Evolutionary conservation across 2,797 vertebrate species (phyloP).

Genomic region (Sorex maritimensis): DNA sequence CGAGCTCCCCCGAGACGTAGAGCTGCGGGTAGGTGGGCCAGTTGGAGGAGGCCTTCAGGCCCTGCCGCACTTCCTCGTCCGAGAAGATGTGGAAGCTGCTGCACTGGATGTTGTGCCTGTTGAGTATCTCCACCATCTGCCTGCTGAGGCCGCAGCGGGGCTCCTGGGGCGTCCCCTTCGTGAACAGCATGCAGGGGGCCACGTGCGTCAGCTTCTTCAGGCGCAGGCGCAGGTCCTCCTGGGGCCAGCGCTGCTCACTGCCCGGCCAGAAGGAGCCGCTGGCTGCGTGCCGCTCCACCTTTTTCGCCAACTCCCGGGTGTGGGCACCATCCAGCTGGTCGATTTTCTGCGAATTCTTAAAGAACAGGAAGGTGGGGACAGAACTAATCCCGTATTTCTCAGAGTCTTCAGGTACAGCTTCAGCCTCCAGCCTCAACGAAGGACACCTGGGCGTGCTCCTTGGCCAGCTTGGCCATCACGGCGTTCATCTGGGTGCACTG

Average conservation of each 20-base stretch:
- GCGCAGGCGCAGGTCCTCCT: conserved; percentile 92
- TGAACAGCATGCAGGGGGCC: conserved; percentile 98
- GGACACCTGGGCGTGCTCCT: conserved; percentile 91
- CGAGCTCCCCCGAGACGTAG: conserved; percentile 95
- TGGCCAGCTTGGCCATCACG: conserved; percentile 83
- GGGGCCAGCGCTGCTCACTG: conserved; percentile 58
- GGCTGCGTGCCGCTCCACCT: conserved; percentile 92
- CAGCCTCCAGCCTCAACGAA: conserved; percentile 96
- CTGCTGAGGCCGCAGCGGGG: conserved; percentile 94
- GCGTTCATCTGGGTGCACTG: conserved; percentile 97
- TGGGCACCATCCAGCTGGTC: conserved; percentile 97
- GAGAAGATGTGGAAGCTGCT: conserved; percentile 98
- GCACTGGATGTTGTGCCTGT: conserved; percentile 93
- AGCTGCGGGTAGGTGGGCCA: conserved; percentile 99
- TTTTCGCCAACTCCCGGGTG: conserved; percentile 96
- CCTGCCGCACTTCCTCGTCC: conserved; percentile 97
- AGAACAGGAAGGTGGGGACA: conserved; percentile 97
- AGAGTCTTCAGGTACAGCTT: conserved; percentile 97
- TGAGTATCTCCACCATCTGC: conserved; percentile 95
- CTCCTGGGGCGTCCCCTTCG: conserved; percentile 96
- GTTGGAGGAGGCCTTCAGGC: conserved; percentile 95
- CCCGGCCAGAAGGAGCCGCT: conserved; percentile 74
- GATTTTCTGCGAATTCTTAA: conserved; percentile 94
- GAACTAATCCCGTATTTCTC: conserved; percentile 96
- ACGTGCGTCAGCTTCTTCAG: conserved; percentile 94